These are phyloP conservation scores for Rugalucina vietnamica DNA, from an alignment of 2,888 invertebrate species.

Conservation along the genomic window DNA sequence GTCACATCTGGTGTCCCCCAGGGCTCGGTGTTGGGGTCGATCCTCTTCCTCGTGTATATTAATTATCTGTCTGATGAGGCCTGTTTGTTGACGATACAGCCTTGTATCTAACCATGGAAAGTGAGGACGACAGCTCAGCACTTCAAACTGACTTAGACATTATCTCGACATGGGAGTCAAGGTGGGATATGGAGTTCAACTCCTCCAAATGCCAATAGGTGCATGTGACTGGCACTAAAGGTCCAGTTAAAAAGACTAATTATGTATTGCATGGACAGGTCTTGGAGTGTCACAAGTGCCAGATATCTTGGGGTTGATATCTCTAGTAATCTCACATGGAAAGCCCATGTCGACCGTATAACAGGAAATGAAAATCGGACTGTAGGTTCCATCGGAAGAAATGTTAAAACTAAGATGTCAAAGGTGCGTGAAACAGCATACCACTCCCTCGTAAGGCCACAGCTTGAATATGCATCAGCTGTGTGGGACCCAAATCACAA, in stretches of 20 bases:
- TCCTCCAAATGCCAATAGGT: background rate
- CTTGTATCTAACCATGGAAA: background rate
- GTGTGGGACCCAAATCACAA: background rate
- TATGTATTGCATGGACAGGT: background rate
- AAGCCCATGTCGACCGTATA: background rate
- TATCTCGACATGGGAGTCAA: background rate
- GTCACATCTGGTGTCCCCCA: background rate
- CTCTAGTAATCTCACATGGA: background rate
- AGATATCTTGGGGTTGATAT: conserved; percentile 12
- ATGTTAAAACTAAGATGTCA: background rate
- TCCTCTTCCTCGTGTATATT: background rate
- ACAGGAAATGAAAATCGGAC: background rate
- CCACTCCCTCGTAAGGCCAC: no score
- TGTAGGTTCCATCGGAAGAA: background rate
- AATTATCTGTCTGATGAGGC: background rate
- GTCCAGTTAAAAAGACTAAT: background rate
- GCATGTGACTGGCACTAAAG: background rate
- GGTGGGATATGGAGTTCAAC: background rate
- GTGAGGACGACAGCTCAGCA: background rate
- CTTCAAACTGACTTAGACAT: background rate
- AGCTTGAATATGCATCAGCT: conserved; percentile 2
- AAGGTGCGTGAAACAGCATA: no score
- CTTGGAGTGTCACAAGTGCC: background rate
- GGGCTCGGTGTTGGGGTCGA: background rate
- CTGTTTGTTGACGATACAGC: background rate